Conservation (phyloP, 2,888 invertebrate genomes). For the Drosophila mayaguana region DNA sequence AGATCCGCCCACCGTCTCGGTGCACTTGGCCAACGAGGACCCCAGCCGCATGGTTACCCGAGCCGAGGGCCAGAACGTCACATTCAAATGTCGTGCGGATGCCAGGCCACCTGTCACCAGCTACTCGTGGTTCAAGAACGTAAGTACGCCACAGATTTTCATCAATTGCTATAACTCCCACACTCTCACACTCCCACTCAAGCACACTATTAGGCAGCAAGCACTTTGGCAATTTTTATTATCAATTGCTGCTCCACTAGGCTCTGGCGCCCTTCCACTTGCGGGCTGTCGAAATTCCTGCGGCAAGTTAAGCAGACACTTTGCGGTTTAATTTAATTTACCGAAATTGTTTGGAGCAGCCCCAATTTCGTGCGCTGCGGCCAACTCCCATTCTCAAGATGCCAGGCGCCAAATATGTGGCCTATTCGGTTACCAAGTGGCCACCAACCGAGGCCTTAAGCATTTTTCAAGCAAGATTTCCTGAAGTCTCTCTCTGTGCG, state of each 20-base stretch:
- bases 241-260: conserved; percentile 55
- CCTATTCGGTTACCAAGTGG: conserved; percentile 44
- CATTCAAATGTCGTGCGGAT: conserved; percentile 91
- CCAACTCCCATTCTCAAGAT: conserved; percentile 10
- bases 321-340: conserved; percentile 80
- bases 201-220: conserved; percentile 59
- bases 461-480: conserved; percentile 7
- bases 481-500: background rate
- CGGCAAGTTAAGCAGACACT: conserved; percentile 72
- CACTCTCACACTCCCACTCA: background rate
- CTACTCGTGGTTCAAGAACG: conserved; percentile 93
- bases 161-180: conserved; percentile 7
- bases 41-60: conserved; percentile 87
- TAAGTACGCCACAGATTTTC: conserved; percentile 86
- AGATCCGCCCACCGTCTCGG: conserved; percentile 92
- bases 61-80: conserved; percentile 91
- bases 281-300: conserved; percentile 53
- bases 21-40: conserved; percentile 89
- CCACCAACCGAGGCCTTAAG: background rate
- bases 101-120: conserved; percentile 91
- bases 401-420: conserved; percentile 39
- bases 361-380: conserved; percentile 32
- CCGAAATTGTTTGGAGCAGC: conserved; percentile 53
- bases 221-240: conserved; percentile 70
- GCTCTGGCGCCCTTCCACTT: background rate